Base-by-base conservation (phyloP, 2,797 vertebrate species). In the Tokudaia tokunoshimensis region DNA sequence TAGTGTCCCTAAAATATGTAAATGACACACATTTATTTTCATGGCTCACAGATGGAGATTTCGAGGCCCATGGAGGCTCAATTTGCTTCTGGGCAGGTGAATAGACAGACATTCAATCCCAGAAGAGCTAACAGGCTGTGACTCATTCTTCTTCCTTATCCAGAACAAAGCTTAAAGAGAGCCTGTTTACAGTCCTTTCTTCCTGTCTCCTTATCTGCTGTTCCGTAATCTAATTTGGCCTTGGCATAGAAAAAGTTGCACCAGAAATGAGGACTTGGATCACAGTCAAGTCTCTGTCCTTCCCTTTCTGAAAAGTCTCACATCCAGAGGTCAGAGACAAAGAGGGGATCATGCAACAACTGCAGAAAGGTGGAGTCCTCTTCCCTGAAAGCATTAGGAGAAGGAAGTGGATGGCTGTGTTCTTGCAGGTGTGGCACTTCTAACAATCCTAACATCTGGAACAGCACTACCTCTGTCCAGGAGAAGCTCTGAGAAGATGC, bases 1-100 rank as follows among this genome's bases (percentile, higher is more conserved):
- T 97, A 97, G 94, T 96, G 89, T 92, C 89, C 94, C 95, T 95
- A 74, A 94, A 95, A 96, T 92, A 96, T 90, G 94, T 95, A 96
- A 97, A 96, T 91, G 82, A 84, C 91, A 82, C 94, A 75, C 76
- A 94, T 95, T 97, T 94, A 92, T 96, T 97, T 97, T 94, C 94
- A 88, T 86, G 86, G 72, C 89, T 96, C 95, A 96, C 96, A 97
- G 95, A 96, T 97, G 96, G 97, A 96, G 92, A 75, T 65, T 74
- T 50, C 20, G 80, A 94, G 83, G 84, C 61, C 92, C 89, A 78
- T 26, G 50, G 89, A 97, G 92, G 67, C 86, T 92, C 15, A 44
- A 59, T 93, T 96, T 97, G 92, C 81, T 95, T 59, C 41, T 89
- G 63, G 83, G 91, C 87, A 95, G 94, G 94, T 97, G 59, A 95